Evolutionary conservation across 2,888 invertebrate genomes (phyloP).

Genomic region (Parelbella ahira): DNA sequence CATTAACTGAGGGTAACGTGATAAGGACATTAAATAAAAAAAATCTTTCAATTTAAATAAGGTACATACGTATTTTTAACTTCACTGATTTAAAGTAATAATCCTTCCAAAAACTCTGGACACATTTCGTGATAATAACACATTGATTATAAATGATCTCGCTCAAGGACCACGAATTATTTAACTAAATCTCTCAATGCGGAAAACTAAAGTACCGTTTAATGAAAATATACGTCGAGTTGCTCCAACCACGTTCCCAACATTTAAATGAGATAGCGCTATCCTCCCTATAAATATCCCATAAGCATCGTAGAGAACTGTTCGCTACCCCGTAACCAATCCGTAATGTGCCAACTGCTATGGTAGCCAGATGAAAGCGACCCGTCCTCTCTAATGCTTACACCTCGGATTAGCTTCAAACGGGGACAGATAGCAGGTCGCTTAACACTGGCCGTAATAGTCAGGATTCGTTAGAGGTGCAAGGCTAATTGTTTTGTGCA

Average conservation of each 20-base stretch:
- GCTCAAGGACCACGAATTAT: constrained; percentile 18
- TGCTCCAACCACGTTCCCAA: constrained; percentile 25
- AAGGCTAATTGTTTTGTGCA: constrained; percentile 63
- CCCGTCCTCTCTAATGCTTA: constrained; percentile 28
- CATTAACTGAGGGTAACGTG: constrained; percentile 23
- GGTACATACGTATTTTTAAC: constrained; percentile 14
- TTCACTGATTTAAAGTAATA: constrained; percentile 16
- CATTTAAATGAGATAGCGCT: constrained; percentile 26
- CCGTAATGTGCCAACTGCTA: constrained; percentile 51
- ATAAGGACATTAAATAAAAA: constrained; percentile 25
- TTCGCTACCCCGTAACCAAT: constrained; percentile 56
- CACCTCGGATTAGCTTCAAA: constrained; percentile 18
- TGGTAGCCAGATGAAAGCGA: constrained; percentile 38
- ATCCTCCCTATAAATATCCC: constrained; percentile 33
- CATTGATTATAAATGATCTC: constrained; percentile 17
- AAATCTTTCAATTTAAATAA: constrained; percentile 19
- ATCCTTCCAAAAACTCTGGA: constrained; percentile 16
- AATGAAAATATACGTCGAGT: constrained; percentile 6
- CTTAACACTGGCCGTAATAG: constrained; percentile 32
- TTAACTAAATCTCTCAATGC: constrained; percentile 8
- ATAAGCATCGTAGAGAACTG: constrained; percentile 42
- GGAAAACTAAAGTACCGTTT: constrained; percentile 10
- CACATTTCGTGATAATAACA: constrained; percentile 19
- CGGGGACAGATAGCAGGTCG: constrained; percentile 23
- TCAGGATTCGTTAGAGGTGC: constrained; percentile 46